phyloP scores from a whole-genome alignment of 2,797 vertebrate genomes.

The Carapus acus region DNA sequence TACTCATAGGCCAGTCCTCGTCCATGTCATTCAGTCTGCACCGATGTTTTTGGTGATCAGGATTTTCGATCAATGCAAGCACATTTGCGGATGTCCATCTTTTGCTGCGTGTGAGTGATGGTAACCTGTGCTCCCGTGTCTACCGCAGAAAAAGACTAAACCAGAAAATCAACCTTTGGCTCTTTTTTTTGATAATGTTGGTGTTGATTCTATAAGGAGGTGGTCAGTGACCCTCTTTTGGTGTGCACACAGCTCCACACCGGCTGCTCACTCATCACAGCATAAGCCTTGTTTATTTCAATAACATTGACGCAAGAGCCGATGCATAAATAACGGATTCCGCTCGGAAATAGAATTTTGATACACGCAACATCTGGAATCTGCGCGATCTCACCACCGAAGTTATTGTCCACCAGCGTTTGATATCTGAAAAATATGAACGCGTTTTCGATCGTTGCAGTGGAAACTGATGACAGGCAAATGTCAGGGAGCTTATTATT shows the following conservation, averaged over 20 bases:
- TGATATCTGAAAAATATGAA: too few relatives aligned
- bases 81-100: conserved; percentile 49
- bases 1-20: conserved; percentile 29
- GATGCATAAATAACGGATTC: conserved; percentile 42
- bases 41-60: conserved; percentile 42
- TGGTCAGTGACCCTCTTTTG: conserved; percentile 64
- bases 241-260: conserved; percentile 62
- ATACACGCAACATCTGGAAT: too few relatives aligned
- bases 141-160: conserved; percentile 54
- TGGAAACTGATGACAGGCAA: too few relatives aligned
- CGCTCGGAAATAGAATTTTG: conserved; percentile 35
- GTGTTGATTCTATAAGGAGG: conserved; percentile 70
- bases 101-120: conserved; percentile 43
- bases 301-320: conserved; percentile 50
- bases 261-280: conserved; percentile 49
- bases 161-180: conserved; percentile 63
- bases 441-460: too few relatives aligned
- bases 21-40: conserved; percentile 17
- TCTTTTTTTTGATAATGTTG: conserved; percentile 77
- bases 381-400: too few relatives aligned
- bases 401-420: too few relatives aligned
- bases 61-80: conserved; percentile 61
- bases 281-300: conserved; percentile 50
- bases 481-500: too few relatives aligned
- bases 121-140: conserved; percentile 41